Evolutionary conservation across 2,113 vertebrate genomes (phyloP).

Genomic region (Pyrgilauda ruficollis): DNA sequence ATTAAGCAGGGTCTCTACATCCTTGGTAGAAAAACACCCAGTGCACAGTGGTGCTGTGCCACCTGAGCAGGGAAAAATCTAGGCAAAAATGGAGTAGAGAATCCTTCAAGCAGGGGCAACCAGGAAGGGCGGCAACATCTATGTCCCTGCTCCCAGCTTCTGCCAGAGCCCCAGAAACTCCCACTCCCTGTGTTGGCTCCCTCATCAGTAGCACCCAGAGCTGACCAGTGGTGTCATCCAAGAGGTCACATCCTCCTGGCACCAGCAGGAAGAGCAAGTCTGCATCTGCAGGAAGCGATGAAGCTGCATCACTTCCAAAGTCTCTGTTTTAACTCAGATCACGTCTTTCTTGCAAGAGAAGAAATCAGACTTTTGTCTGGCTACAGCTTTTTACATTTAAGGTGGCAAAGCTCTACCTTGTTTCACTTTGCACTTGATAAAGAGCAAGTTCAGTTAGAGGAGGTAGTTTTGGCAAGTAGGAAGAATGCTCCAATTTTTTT

Average conservation of each 20-base stretch:
- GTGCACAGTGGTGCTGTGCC: not conserved
- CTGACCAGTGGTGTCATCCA: rapidly evolving
- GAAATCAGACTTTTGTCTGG: not conserved
- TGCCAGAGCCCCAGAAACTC: not conserved
- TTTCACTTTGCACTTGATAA: not conserved
- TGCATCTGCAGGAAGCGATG: not conserved
- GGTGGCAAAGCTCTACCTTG: not conserved
- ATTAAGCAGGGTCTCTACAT: not conserved
- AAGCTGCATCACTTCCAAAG: not conserved
- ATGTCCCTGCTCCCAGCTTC: not conserved
- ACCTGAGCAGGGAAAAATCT: not conserved
- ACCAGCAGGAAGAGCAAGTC: not conserved
- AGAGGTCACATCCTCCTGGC: not conserved
- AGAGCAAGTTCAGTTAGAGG: not conserved
- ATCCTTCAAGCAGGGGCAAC: not conserved
- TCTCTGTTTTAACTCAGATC: not conserved
- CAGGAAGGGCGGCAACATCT: not conserved
- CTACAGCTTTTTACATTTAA: not conserved
- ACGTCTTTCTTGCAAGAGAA: not conserved
- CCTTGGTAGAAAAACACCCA: not conserved
- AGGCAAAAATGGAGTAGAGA: not conserved
- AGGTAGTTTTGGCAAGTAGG: not conserved
- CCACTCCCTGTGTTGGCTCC: not conserved
- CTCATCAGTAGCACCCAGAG: not conserved
- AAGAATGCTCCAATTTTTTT: not conserved